Evolutionary conservation across 2,113 vertebrate species (phyloP), one percentile per base, ranked within the genome.

Genomic region (Serilophus lunatus): DNA sequence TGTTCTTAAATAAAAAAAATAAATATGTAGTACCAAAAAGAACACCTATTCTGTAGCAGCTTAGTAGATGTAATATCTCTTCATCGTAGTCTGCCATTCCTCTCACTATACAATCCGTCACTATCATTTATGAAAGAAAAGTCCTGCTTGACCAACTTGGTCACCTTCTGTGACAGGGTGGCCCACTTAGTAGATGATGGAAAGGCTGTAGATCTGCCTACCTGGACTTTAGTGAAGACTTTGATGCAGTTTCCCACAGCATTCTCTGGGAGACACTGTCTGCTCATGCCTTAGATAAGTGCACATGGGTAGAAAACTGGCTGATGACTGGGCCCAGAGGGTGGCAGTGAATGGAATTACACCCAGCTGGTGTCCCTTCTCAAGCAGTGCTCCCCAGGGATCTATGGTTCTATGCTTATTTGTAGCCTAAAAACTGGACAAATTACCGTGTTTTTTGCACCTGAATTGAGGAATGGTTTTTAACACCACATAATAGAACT

Each of bases 381-480:
- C 44, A 68, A 44, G 36, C 6, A 44, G 36, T 44, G 54, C 51
- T 42, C 60, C 51, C 36, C 5, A 1, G 60, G 51, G 33, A 51
- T 45, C 36, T 9, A 12, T 42, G 22, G 40, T 75, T 84, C 68
- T 69, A 3, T 72, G 36, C 47, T 75, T 76, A 31, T 42, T 31
- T 2, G 2, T 7, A 42, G 35, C 15, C 25, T 56, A 76, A 83
- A 26, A n/a, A 44, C 14, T 26, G 40, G 24, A 81, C 29, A 15
- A 92, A 83, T 80, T 83, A 60, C 49, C 56, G 9, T 54, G 17
- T 82, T 91, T 86, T 51, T 53, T 80, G 35, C 35, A 68, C 40
- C 33, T 88, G 53, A 70, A 82, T 5, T 71, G 19, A 86, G 47
- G 60, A 84, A 18, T 31, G 50, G 1, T 66, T 83, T 90, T 79